Base-by-base conservation (phyloP, 2,888 invertebrate species). In the Apamea sordens region DNA sequence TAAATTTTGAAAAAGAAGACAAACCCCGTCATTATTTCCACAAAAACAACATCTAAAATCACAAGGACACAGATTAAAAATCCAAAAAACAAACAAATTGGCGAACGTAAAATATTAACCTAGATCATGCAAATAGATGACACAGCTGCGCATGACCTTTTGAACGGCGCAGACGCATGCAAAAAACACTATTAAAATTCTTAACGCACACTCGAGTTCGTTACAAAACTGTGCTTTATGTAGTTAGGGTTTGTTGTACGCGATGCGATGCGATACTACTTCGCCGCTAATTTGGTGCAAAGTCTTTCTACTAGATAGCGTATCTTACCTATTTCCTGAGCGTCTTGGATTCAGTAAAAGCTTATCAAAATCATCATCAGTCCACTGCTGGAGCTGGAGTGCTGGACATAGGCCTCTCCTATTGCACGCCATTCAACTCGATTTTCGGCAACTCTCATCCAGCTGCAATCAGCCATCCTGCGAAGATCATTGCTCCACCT, bases 171-270 rank as follows among this genome's bases (percentile, higher is more conserved):
- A 83, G 76, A 47, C 79, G 77, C 81, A 77, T 53, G 80, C 81
- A 87, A 84, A 88, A 89, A 88, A 86, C 77, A 73, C 53, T 84
- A 86, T 89, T 89, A 81, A 87, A 79, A 89, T 89, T 87, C 87
- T 83, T 24, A 76, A 72, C 74, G 82, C 82, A 86, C 81, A 79
- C 77, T 78, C 68, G 76, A 28, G 72, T 81, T 85, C 73, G 76
- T 88, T 87, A 86, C 80, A 86, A 89, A 83, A 88, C 72, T 77
- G 75, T 80, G 82, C 67, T 82, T 80, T 82, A 84, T 71, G 80
- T 67, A 64, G 28, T 41, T 56, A 79, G 7, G 73, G 18, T 76
- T 69, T 79, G 71, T 59, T 74, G 24, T 4, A 70, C 64, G 79
- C 76, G 41, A 77, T 61, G 77, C 73, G 5, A 68, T 72, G 67